Conservation (phyloP, 53 echinoderm and acorn worm genomes). For the Antedon mediterranea region DNA sequence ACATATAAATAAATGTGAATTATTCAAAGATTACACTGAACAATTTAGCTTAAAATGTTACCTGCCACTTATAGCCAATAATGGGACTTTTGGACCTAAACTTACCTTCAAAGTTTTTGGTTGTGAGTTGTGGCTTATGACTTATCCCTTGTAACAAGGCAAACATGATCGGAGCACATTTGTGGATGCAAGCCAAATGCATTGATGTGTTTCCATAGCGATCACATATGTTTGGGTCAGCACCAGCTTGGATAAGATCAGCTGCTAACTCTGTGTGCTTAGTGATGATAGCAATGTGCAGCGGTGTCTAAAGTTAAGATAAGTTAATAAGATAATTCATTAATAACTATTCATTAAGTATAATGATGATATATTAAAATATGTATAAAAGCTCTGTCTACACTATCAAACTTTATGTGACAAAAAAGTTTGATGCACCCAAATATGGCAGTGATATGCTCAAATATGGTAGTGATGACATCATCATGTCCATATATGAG, state of each 20-base stretch:
- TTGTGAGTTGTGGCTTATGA: conserved; percentile 43
- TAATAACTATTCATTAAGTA: too few species aligned
- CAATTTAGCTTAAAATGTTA: not conserved
- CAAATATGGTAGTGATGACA: too few species aligned
- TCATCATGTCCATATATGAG: too few species aligned
- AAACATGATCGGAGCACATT: conserved; percentile 34
- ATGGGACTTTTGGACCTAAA: not conserved
- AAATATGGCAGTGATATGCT: too few species aligned
- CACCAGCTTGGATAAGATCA: conserved; percentile 49
- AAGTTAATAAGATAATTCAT: too few species aligned
- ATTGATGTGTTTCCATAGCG: conserved; percentile 78
- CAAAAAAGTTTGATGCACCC: too few species aligned
- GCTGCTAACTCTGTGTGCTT: conserved; percentile 47
- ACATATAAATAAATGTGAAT: too few species aligned
- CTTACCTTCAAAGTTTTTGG: conserved; percentile 70
- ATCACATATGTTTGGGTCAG: conserved; percentile 74
- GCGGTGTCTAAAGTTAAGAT: conserved; percentile 40
- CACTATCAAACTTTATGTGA: too few species aligned
- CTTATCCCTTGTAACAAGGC: conserved; percentile 36
- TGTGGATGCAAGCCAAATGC: conserved; percentile 70
- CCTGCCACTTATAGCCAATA: not conserved
- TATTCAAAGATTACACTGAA: too few species aligned
- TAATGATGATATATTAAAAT: too few species aligned
- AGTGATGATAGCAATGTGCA: conserved; percentile 83
- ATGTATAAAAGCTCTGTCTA: too few species aligned